These are phyloP conservation scores for Chaetodon trifasciatus DNA, from an alignment of 2,797 vertebrate genomes.

Conservation along the genomic window DNA sequence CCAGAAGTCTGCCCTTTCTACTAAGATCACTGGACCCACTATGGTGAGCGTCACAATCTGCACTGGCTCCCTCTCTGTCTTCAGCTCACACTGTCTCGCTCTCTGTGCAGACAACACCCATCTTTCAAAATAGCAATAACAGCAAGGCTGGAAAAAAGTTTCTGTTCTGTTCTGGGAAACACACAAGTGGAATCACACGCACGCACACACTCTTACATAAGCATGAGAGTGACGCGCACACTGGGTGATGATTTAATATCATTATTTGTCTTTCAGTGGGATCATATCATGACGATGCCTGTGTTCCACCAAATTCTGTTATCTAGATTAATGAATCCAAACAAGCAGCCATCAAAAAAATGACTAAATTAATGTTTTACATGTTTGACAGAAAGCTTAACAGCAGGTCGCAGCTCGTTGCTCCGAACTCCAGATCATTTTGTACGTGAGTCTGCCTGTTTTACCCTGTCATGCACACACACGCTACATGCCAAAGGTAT, in stretches of 20 bases:
- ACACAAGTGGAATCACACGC: neutral
- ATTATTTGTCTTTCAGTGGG: conserved; percentile 25
- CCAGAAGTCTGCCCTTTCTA: conserved; percentile 78
- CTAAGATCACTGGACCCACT: conserved; percentile 76
- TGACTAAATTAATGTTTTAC: neutral
- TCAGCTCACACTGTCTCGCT: neutral
- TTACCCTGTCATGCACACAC: neutral
- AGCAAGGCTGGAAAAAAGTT: conserved; percentile 32
- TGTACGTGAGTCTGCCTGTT: neutral
- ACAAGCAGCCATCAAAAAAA: conserved; percentile 41
- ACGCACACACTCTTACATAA: neutral
- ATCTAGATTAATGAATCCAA: conserved; percentile 20
- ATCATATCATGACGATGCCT: conserved; percentile 19
- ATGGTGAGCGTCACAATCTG: conserved; percentile 40
- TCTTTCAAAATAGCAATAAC: conserved; percentile 33
- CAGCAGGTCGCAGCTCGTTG: neutral
- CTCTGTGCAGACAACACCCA: conserved; percentile 21
- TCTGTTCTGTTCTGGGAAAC: conserved; percentile 25
- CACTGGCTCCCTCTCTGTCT: conserved; percentile 2
- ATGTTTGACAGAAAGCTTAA: neutral
- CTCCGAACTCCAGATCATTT: neutral
- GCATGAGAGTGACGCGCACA: conserved; percentile 1
- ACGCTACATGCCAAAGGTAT: neutral
- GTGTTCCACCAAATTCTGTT: neutral
- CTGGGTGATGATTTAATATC: conserved; percentile 24